A percentile compares a stretch with the other conserved stretches of the same genome.
Evolutionary conservation across 2,888 invertebrate genomes (phyloP).

Genomic region (Cetonia aurata): DNA sequence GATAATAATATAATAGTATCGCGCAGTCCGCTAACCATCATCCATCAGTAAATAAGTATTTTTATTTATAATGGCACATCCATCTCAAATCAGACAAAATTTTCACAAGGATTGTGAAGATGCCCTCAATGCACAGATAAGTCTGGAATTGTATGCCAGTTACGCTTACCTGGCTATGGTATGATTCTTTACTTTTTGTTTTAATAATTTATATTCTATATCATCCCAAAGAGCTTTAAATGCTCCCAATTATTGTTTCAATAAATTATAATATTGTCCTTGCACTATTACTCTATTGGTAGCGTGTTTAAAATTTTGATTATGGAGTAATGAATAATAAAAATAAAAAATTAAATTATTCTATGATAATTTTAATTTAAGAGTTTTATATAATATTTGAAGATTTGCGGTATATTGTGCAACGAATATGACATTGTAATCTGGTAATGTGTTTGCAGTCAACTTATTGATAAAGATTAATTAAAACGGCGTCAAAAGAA

Average conservation of each 20-base stretch:
- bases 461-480: no score
- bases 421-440: no score
- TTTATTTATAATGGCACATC: conserved; percentile 59
- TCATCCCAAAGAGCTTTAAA: neutral
- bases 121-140: conserved; percentile 79
- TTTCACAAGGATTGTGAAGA: conserved; percentile 75
- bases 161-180: conserved; percentile 84
- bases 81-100: conserved; percentile 72
- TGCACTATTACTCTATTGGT: neutral
- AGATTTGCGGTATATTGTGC: no score
- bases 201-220: conserved; percentile 7
- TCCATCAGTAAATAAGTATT: neutral
- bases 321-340: no score
- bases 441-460: no score
- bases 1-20: neutral
- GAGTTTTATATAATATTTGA: no score
- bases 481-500: no score
- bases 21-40: neutral
- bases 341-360: no score
- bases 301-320: neutral
- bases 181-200: conserved; percentile 57
- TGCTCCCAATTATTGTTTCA: no score
- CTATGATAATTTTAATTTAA: no score
- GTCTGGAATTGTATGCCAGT: conserved; percentile 79
- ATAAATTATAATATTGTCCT: neutral